Evolutionary conservation across 2,113 vertebrate genomes (phyloP).

Genomic region (Ondatra zibethicus): DNA sequence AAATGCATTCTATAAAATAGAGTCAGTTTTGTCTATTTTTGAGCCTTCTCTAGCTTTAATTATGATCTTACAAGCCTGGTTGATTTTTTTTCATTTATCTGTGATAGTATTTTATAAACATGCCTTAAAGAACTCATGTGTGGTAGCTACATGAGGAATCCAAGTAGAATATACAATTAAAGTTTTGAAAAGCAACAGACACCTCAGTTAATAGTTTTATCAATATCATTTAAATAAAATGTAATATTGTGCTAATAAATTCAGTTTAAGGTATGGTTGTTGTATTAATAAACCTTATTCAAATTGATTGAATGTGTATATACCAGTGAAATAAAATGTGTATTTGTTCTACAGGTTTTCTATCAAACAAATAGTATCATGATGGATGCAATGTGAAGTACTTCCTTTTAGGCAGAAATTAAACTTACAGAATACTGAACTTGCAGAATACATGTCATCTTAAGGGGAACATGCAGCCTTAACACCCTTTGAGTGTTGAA

Average conservation of each 20-base stretch:
- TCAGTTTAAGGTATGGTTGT: background rate
- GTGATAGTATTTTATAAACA: background rate
- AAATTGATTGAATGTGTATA: background rate
- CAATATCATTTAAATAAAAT: constrained; percentile 20
- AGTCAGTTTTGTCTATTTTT: background rate
- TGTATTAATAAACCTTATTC: constrained; percentile 11
- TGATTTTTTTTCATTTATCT: background rate
- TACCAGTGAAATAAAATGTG: background rate
- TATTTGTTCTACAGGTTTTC: background rate
- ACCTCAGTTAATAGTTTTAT: background rate
- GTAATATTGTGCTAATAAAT: background rate
- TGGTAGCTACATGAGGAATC: background rate
- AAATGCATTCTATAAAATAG: background rate
- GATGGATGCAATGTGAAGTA: background rate
- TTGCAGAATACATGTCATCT: background rate
- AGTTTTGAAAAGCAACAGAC: background rate
- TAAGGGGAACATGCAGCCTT: background rate
- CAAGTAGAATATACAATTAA: background rate
- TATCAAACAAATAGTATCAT: background rate
- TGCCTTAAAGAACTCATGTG: background rate
- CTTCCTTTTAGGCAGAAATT: background rate
- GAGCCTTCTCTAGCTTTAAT: background rate
- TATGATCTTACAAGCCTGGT: background rate
- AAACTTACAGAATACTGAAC: background rate
- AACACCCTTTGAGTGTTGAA: background rate